Base-by-base conservation (phyloP, 2,113 vertebrate species). In the Zosterops hypoxanthus region DNA sequence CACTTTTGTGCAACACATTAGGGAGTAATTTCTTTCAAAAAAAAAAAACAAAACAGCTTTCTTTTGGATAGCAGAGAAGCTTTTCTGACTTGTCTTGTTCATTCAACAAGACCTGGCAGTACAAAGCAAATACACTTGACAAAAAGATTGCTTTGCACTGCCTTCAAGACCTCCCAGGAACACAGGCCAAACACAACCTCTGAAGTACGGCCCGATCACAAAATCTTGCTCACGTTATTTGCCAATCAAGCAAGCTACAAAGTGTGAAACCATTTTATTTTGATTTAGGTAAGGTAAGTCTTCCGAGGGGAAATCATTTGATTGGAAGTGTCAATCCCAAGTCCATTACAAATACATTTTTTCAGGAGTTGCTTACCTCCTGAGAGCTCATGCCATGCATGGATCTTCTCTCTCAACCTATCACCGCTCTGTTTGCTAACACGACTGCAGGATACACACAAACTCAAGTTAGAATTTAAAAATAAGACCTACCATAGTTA, bases 221-320 rank as follows among this genome's bases (percentile, higher is more conserved):
- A 23, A 93, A 78, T 50, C 87, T 56, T 85, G 61, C 75, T 95
- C 39, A 26, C 17, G 29, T 92, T 72, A 79, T 90, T 82, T 95
- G 96, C 80, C 88, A 94, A 60, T 81, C 79, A 73, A 94, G 94
- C 72, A 90, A 95, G 83, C 87, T 76, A 60, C 55, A 79, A 86
- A 94, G 88, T 56, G 71, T 91, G 89, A 82, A 66, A 84, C 88
- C 72, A 72, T 95, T 96, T 96, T 95, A 93, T 96, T 95, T 94
- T 88, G 53, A 64, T 81, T 93, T 77, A 81, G 88, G 56, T 26
- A 60, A 46, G 6, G 33, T 25, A 96, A 71, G 56, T 33, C n/a
- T 90, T 87, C 77, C 0, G 3, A 84, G 36, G 39, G 90, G 47
- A 94, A 90, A 79, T 25, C 1, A 47, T 76, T 47, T 92, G 55